phyloP scores from a whole-genome alignment of 2,797 vertebrate species.

The Anabas testudineus region DNA sequence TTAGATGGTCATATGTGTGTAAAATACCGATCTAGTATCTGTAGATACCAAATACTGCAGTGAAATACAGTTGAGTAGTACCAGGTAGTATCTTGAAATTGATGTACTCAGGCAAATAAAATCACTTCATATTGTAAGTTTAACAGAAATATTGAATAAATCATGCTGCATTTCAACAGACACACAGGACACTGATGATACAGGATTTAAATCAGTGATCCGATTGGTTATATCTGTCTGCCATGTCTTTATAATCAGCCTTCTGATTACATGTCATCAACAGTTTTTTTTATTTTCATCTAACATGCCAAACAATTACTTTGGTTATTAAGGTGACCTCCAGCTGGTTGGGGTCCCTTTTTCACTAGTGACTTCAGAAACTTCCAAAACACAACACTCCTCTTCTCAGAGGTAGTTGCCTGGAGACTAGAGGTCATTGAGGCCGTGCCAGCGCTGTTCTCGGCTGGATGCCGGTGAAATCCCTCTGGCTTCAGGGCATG shows the following conservation, averaged over 20 bases:
- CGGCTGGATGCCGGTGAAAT: constrained; percentile 72
- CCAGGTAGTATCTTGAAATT: too few species aligned
- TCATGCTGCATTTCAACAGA: background rate
- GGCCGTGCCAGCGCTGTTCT: constrained; percentile 71
- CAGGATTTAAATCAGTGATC: background rate
- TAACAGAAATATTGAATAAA: background rate
- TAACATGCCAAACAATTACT: constrained; percentile 42
- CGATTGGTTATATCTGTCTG: background rate
- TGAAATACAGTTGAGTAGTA: too few species aligned
- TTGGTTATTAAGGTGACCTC: constrained; percentile 41
- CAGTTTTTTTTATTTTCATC: constrained; percentile 12
- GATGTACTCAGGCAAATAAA: background rate
- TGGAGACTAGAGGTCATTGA: constrained; percentile 77
- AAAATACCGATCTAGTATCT: too few species aligned
- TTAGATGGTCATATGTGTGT: too few species aligned
- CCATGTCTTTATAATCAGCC: background rate
- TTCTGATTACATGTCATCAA: too few species aligned
- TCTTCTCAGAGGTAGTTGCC: constrained; percentile 72
- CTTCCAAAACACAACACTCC: constrained; percentile 58
- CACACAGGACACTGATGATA: background rate
- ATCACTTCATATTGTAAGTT: too few species aligned
- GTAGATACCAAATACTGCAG: too few species aligned
- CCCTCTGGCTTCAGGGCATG: constrained; percentile 68
- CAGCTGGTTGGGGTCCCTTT: constrained; percentile 58
- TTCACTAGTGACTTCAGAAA: constrained; percentile 68